Percentiles rank a stretch among this genome's conserved stretches.
Conservation (phyloP, 1,140 invertebrate species). For the Aphelenchoides fujianensis region DNA sequence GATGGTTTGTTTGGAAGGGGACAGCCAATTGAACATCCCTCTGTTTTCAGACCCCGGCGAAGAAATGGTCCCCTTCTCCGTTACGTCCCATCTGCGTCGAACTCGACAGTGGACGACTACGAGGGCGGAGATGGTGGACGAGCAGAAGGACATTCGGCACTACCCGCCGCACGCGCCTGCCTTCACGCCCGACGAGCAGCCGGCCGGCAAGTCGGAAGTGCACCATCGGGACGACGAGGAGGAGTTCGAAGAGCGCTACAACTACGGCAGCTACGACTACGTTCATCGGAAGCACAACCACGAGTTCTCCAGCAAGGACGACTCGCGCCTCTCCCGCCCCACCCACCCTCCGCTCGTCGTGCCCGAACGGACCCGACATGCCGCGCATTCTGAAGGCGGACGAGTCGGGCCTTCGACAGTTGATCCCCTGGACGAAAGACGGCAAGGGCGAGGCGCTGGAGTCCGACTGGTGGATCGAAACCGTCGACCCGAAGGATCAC, state of each 20-base stretch:
- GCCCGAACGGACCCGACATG: too few species aligned
- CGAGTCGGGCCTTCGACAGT: constrained; percentile 9
- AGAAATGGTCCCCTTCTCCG: too few species aligned
- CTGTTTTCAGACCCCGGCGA: too few species aligned
- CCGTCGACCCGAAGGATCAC: background rate
- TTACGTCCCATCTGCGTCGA: too few species aligned
- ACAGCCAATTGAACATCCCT: too few species aligned
- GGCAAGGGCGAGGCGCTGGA: background rate
- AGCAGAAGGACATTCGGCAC: background rate
- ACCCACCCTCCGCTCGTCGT: too few species aligned
- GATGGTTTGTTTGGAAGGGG: too few species aligned
- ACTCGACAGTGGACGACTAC: background rate
- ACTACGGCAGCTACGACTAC: constrained; percentile 26
- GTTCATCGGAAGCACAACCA: background rate
- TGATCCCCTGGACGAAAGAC: constrained; percentile 2
- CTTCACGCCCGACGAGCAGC: background rate
- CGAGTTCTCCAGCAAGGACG: background rate
- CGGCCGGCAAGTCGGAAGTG: background rate
- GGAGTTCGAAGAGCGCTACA: constrained; percentile 14
- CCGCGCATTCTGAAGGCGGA: background rate
- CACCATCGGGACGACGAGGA: constrained; percentile 10
- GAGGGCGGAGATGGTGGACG: background rate
- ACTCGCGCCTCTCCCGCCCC: too few species aligned
- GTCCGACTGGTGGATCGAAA: constrained; percentile 5
- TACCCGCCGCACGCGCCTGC: background rate